Evolutionary conservation across 2,797 vertebrate species (phyloP).

Genomic region (Typhlichthys eigenmanni): DNA sequence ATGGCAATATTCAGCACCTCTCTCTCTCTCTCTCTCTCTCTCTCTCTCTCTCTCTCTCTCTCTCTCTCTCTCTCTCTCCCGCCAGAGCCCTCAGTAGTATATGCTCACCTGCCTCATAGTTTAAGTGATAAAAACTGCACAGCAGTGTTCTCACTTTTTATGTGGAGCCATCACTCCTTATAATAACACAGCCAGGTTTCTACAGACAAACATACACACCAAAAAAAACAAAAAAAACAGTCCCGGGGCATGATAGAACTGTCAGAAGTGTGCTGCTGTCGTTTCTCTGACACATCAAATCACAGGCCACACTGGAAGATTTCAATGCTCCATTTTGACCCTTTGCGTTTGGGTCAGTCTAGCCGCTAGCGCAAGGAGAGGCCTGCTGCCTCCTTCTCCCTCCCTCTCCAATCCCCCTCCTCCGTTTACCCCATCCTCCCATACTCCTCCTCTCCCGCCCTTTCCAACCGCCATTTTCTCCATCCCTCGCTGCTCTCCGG

Average conservation of each 20-base stretch:
- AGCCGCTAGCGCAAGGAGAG: neutral
- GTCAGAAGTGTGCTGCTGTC: neutral
- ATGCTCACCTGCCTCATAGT: constrained; percentile 57
- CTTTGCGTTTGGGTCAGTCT: constrained; percentile 7
- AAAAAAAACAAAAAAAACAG: neutral
- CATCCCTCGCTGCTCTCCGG: constrained; percentile 28
- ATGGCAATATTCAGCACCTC: constrained; percentile 32
- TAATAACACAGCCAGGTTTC: constrained; percentile 36
- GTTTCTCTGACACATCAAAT: constrained; percentile 6
- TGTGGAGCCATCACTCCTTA: constrained; percentile 38
- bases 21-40: neutral
- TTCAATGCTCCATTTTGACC: constrained; percentile 9
- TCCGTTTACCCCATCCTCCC: constrained; percentile 37
- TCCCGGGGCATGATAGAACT: constrained; percentile 11
- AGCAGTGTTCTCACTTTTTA: constrained; percentile 56
- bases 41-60: constrained; percentile 1
- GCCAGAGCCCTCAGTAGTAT: constrained; percentile 48
- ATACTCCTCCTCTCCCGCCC: constrained; percentile 35
- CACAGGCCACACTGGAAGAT: neutral
- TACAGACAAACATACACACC: neutral
- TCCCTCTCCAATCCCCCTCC: constrained; percentile 10
- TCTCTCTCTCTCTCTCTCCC: constrained; percentile 35
- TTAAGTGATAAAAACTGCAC: constrained; percentile 53
- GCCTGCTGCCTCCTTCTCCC: neutral
- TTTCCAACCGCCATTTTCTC: constrained; percentile 4